Percentiles rank a stretch among this genome's conserved stretches.
These are phyloP conservation scores for Cynopterus brachyotis DNA, from an alignment of 2,113 vertebrate species.

Conservation along the genomic window DNA sequence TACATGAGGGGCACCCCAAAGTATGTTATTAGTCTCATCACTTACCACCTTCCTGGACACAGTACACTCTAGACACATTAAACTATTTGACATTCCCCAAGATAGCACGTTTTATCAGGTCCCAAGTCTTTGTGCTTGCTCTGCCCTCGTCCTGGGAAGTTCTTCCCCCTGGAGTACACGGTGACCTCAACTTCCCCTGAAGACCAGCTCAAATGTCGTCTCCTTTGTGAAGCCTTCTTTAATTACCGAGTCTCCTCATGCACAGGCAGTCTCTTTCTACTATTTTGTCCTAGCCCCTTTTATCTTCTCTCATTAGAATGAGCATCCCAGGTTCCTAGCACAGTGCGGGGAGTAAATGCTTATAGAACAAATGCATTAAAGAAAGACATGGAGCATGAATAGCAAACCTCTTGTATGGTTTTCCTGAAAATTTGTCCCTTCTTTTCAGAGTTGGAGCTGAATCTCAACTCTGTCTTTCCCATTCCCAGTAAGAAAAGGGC, in stretches of 20 bases:
- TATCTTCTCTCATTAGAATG: not conserved
- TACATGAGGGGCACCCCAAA: not conserved
- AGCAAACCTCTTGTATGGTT: not conserved
- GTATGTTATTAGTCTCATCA: not conserved
- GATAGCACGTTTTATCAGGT: not conserved
- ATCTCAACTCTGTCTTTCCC: slow-evolving; percentile 20
- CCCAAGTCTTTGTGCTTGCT: not conserved
- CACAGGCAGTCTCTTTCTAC: not conserved
- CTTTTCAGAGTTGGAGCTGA: not conserved
- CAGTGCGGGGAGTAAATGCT: not conserved
- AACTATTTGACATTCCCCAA: not conserved
- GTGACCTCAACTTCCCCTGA: not conserved
- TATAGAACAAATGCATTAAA: slow-evolving; percentile 12
- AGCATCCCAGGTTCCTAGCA: not conserved
- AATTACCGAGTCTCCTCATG: not conserved
- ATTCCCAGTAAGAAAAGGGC: not conserved
- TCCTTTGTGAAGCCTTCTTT: not conserved
- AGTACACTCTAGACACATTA: not conserved
- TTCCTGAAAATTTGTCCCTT: slow-evolving; percentile 18
- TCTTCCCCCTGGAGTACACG: not conserved
- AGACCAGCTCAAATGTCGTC: not conserved
- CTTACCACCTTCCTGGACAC: not conserved
- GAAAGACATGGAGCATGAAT: not conserved
- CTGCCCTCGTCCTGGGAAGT: not conserved
- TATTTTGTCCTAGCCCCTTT: not conserved